Evolutionary conservation across 2,888 invertebrate species (phyloP).

Genomic region (Sphaerophoria taeniata): DNA sequence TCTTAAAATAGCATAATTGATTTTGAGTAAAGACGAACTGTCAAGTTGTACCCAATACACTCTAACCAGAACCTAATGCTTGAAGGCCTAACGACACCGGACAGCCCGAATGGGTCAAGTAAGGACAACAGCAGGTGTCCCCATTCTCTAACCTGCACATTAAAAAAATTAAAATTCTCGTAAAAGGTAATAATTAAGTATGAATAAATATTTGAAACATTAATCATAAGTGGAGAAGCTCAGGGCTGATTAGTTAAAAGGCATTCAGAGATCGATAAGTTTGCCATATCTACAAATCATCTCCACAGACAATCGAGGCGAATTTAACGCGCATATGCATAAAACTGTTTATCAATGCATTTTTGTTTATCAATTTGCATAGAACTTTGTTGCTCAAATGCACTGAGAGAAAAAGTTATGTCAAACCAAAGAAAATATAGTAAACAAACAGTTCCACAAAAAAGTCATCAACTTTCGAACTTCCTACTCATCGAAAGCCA

Average conservation of each 20-base stretch:
- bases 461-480: neutral
- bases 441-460: neutral
- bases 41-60: conserved; percentile 1
- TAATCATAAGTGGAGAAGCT: conserved; percentile 30
- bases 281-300: neutral
- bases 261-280: neutral
- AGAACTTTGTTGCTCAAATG: no score
- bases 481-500: neutral
- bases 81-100: conserved; percentile 2
- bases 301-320: neutral
- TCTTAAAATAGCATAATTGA: conserved; percentile 32
- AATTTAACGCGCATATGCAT: neutral
- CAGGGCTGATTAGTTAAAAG: neutral
- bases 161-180: neutral
- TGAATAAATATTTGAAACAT: conserved; percentile 34
- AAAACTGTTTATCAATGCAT: no score
- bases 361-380: no score
- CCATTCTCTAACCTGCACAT: neutral
- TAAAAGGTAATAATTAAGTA: neutral
- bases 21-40: conserved; percentile 17
- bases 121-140: conserved; percentile 2
- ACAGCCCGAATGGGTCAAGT: conserved; percentile 30
- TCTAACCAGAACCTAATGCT: neutral
- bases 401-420: neutral
- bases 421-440: neutral